Base-by-base conservation (phyloP, 1,140 invertebrate genomes). In the Heliconius himera region DNA sequence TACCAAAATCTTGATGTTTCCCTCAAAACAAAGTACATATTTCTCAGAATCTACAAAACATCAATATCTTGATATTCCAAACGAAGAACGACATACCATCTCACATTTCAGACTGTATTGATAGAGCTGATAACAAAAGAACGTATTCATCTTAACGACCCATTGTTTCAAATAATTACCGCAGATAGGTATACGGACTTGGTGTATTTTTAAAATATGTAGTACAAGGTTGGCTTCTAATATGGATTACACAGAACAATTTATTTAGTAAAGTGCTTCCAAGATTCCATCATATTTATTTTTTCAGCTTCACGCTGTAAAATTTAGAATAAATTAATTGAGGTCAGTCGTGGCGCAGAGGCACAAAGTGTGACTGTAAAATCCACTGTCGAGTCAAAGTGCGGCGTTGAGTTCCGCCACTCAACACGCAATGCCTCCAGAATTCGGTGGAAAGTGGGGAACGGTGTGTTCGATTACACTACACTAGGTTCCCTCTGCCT, bases 111-210 rank as follows among this genome's bases (percentile, higher is more conserved):
- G 60, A 66, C 26, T 66, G 26, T 66, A 16, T 66, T 22, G 60
- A 66, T 66, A 29, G 26, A 26, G 26, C 60, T 29, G 13, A 66
- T 66, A 77, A 77, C 66, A 71, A 77, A 77, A 33, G 75, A 77
- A 70, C 66, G 22, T 51, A 72, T 51, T 49, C 46, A 77, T 72
- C 66, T 54, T 72, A 77, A 77, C 76, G 70, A 72, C 51, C 76
- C 22, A 77, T 77, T 77, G 76, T 77, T 72, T 49, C 18, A 26
- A 77, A 38, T 77, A 77, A 77, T 77, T 54, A 77, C 76, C 33
- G 11, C 36, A 72, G 70, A 72, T 72, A 71, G 2, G 29, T 22
- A 38, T 22, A n/a, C 11, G 9, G 70, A 72, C 8, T 72, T 76
- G 60, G 36, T 41, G 60, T 66, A 26, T 66, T 66, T 66, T 66